Evolutionary conservation across 2,888 invertebrate genomes (phyloP), one percentile per base, ranked within the genome.

Genomic region (Fabriciana adippe): DNA sequence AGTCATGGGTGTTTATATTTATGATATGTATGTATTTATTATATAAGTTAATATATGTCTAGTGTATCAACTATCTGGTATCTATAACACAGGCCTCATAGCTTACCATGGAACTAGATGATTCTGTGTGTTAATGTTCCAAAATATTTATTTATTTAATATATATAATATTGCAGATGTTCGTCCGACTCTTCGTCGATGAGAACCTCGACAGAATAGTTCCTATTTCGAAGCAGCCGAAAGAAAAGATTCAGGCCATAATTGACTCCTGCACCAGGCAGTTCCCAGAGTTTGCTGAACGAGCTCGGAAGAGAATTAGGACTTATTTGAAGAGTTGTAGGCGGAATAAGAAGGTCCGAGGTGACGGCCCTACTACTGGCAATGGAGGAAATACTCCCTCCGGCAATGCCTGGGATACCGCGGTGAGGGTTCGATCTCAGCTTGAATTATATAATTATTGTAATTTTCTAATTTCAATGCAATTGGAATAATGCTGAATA

Each of bases 171-270:
- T 89, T 93, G 61, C 93, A 99, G 99, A 99, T 99, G 99, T 99
- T 99, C 89, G 98, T 99, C 72, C 95, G 99, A 54, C 94, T 99
- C 70, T 99, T 99, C 90, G 99, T 99, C 71, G 99, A 99, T 86
- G 99, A 99, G 91, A 99, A 99, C 85, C 93, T 99, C 78, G 99
- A 99, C 87, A 95, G 99, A 82, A 98, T 98, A 94, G 98, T 99
- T 68, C 99, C 99, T 68, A 99, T 99, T 81, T 98, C 98, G 64
- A 98, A 99, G 85, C 99, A 99, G 90, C 99, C 99, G 11, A 99
- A 99, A 86, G 99, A 99, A 87, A 99, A 99, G 93, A 98, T 99
- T 76, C 98, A 99, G 84, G 99, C 98, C 21, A 99, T 99, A 84
- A 97, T 99, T 73, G 99, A 99, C 87, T 98, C 98, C 21, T 99